Base-by-base conservation (phyloP, 2,113 vertebrate species). In the Bubo bubo region DNA sequence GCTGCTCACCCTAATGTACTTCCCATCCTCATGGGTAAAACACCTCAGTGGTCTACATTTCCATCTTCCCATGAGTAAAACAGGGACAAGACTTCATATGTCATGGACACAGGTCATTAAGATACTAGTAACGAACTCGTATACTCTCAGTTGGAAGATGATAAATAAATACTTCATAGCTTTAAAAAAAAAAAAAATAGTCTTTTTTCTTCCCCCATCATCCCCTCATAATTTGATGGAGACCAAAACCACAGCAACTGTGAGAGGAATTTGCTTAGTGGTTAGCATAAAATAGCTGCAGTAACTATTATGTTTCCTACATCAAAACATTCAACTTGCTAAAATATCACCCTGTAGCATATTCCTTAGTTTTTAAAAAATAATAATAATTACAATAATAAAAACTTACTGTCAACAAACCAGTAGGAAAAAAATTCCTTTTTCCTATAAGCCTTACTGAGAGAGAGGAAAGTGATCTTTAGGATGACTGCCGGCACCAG, bases 371-470 rank as follows among this genome's bases (percentile, higher is more conserved):
- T 85, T 83, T 41, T 5, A n/a, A 45, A 67, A 37, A 64, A 71
- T 20, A 88, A 45, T 64, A 82, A 83, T 83, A 76, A 83, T 72
- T 34, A 52, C 50, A 81, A 59, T 89, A 88, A 92, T 47, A 71
- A 86, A 88, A 80, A 41, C 24, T 66, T 55, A 45, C 52, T 50
- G 20, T 56, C 56, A 94, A 66, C 24, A 91, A 87, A 18, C 34
- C 50, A 84, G 17, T 9, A 72, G 63, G 47, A 68, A 71, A 76
- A 93, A 32, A 71, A 55, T 5, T 39, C 35, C 32, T 50, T 56
- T n/a, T 52, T 80, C n/a, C 88, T 50, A 14, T 19, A 66, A 86
- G 49, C 21, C 50, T 93, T 47, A 50, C 19, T 8, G 30, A 86
- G 66, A 62, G 64, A 71, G n/a, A 71, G 13, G 19, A 47, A 77